These are phyloP conservation scores for Odontophorus gujanensis DNA, from an alignment of 2,113 vertebrate genomes.

Conservation along the genomic window DNA sequence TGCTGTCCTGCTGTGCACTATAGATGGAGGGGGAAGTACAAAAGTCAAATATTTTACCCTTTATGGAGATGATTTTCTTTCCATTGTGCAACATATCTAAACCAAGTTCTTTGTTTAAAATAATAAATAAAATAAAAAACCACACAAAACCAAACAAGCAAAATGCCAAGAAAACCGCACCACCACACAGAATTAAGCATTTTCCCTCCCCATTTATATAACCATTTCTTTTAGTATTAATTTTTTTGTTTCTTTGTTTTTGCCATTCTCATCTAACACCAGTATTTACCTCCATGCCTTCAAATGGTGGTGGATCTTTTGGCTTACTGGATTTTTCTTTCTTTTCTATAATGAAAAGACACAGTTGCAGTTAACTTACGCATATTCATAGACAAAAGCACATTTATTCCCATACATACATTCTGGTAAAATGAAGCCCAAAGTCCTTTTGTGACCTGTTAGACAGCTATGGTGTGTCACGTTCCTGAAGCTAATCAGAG, in stretches of 20 bases:
- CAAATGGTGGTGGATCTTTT: slow-evolving; percentile 87
- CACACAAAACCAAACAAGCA: background rate
- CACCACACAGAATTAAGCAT: background rate
- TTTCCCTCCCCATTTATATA: background rate
- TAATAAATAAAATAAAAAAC: background rate
- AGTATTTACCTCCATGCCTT: slow-evolving; percentile 89
- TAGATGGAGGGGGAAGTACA: background rate
- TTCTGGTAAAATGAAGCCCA: background rate
- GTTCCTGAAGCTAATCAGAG: background rate
- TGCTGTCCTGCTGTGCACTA: background rate
- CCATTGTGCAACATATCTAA: slow-evolving; percentile 28
- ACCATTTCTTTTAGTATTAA: background rate
- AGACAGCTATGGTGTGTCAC: background rate
- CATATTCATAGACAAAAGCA: background rate
- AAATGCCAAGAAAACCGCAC: too few species aligned
- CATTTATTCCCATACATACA: background rate
- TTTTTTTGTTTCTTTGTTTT: background rate
- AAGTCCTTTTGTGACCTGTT: background rate
- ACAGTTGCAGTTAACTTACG: background rate
- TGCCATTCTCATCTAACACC: background rate
- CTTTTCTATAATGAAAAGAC: slow-evolving; percentile 76
- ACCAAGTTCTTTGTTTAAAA: slow-evolving; percentile 41
- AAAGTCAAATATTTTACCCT: slow-evolving; percentile 33
- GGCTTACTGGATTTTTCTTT: slow-evolving; percentile 87
- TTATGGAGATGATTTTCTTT: slow-evolving; percentile 46